Base-by-base conservation (phyloP, 2,797 vertebrate species). In the Coilia nasus region DNA sequence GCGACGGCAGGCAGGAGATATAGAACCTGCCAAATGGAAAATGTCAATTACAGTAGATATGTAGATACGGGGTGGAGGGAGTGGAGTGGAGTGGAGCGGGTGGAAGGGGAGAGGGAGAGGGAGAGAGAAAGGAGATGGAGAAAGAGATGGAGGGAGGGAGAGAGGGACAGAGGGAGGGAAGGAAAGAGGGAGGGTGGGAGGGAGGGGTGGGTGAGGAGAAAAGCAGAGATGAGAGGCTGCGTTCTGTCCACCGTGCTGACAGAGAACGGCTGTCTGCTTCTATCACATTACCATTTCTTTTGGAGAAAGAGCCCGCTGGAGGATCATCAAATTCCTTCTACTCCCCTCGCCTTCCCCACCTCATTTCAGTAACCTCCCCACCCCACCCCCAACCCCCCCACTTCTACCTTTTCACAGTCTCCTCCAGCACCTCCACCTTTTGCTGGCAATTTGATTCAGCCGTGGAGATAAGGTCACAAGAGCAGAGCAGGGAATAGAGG, bases 1-100 rank as follows among this genome's bases (percentile, higher is more conserved):
- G 97, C 93, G 96, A 98, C 95, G 78, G 86, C 89, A 90, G 93
- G 94, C 94, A 94, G 92, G 93, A 91, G 84, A 89, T 92, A 93
- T 93, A 95, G 94, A 96, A 94, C 93, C 95, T 96, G 95, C 96
- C 96, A 97, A 96, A 97, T 97, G 96, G 96, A 97, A 98, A 97
- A 98, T 97, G 97, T 97, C 97, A 97, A 97, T 97, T 97, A 96
- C 90, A 92, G 95, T 92, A 89, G 94, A 96, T 95, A 95, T 95
- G 94, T 91, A 94, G 94, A 95, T 95, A 91, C 84, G 85, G 75
- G 81, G 86, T 83, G 28, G 85, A 50, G 85, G 84, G 86, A 87
- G 88, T 35, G 31, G 28, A 64, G 44, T 71, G 87, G 15, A 47
- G 82, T 54, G 67, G 17, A 17, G 35, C 41, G 15, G 44, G 83